Conservation (phyloP, 2,113 vertebrate species). For the Plecotus auritus region DNA sequence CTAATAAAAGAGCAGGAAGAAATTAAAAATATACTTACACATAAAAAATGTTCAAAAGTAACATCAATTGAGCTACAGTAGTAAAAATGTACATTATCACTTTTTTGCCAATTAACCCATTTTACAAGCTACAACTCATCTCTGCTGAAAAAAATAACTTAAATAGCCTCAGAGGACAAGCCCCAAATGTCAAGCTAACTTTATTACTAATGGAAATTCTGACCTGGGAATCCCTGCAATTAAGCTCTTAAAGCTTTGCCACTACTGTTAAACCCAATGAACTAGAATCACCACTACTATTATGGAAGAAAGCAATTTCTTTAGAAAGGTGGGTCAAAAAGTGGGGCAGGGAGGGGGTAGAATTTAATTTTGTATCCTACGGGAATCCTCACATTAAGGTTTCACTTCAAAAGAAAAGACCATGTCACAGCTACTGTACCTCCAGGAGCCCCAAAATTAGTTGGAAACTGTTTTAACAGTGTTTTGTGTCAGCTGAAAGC, state of each 20-base stretch:
- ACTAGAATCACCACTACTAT: constrained; percentile 11
- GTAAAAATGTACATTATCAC: background rate
- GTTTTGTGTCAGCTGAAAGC: background rate
- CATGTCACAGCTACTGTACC: background rate
- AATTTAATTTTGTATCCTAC: constrained; percentile 28
- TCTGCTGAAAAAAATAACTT: constrained; percentile 1
- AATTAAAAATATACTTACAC: constrained; percentile 12
- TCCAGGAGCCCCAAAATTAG: background rate
- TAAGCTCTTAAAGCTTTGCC: constrained; percentile 34
- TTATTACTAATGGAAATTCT: constrained; percentile 49
- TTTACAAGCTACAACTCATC: constrained; percentile 14
- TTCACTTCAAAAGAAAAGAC: background rate
- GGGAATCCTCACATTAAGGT: background rate
- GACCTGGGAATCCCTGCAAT: constrained; percentile 40
- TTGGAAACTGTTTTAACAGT: background rate
- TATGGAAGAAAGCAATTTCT: background rate
- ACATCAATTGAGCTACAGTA: background rate
- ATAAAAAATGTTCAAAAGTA: background rate
- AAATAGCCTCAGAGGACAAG: constrained; percentile 22
- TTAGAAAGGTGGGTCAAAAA: constrained; percentile 15
- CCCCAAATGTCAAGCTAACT: constrained; percentile 18
- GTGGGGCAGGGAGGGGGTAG: background rate
- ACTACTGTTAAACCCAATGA: constrained; percentile 17
- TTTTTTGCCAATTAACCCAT: constrained; percentile 20
- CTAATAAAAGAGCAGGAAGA: background rate